phyloP scores from a whole-genome alignment of 1,140 invertebrate genomes.

The Sitobion miscanthi region DNA sequence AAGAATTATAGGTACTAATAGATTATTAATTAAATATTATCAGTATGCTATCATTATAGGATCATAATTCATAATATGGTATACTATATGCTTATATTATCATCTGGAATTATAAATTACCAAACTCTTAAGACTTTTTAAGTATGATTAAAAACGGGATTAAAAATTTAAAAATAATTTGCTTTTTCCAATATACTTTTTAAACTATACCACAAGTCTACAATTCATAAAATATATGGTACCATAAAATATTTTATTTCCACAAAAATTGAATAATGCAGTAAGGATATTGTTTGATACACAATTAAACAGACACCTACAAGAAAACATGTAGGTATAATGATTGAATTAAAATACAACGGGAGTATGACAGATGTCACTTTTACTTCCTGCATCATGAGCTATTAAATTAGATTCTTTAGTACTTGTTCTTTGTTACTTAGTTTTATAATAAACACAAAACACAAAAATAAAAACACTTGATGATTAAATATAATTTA shows the following conservation, averaged over 20 bases:
- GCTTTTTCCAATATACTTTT: background rate
- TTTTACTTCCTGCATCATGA: background rate
- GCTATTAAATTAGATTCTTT: background rate
- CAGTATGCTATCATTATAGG: too few relatives aligned
- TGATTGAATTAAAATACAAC: background rate
- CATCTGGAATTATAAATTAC: too few relatives aligned
- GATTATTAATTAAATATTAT: too few relatives aligned
- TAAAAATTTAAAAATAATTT: background rate
- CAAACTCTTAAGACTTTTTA: background rate
- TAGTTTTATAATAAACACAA: background rate
- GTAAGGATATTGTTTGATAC: background rate
- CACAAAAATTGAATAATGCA: background rate
- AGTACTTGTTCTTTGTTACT: background rate
- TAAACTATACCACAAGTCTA: background rate
- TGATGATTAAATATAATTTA: background rate
- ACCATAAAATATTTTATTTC: background rate
- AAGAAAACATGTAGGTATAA: background rate
- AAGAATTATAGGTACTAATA: too few relatives aligned
- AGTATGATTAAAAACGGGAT: background rate
- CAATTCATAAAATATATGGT: background rate
- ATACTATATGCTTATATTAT: too few relatives aligned
- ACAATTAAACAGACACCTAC: background rate
- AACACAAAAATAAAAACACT: background rate
- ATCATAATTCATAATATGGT: too few relatives aligned
- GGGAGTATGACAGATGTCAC: background rate